These are phyloP conservation scores for Lamprotornis superbus DNA, from an alignment of 2,113 vertebrate species.

Conservation along the genomic window DNA sequence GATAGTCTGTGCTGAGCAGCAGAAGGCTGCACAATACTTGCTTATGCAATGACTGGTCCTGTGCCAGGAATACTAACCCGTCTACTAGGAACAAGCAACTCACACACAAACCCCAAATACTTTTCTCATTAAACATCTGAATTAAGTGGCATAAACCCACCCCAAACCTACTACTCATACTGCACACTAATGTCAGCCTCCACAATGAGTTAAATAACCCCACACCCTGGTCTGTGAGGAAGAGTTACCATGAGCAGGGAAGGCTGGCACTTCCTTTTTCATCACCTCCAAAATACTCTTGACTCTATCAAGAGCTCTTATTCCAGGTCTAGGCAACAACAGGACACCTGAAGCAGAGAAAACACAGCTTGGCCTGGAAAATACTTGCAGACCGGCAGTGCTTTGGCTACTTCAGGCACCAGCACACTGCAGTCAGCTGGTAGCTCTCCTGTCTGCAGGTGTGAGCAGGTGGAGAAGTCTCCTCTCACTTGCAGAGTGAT, in stretches of 20 bases:
- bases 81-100: neutral
- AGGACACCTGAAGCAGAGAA: neutral
- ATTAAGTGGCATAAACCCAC: neutral
- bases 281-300: neutral
- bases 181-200: neutral
- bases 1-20: slow-evolving; percentile 4
- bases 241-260: neutral
- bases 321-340: neutral
- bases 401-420: neutral
- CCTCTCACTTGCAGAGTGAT: neutral
- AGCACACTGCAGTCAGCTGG: neutral
- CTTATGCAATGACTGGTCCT: slow-evolving; percentile 56
- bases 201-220: neutral
- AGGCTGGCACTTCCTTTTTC: neutral
- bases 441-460: neutral
- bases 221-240: neutral
- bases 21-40: slow-evolving; percentile 43
- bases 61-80: slow-evolving; percentile 34
- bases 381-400: neutral
- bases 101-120: neutral
- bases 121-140: neutral
- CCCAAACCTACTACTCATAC: neutral
- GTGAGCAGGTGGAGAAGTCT: neutral
- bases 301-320: neutral
- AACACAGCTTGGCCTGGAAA: neutral